Conservation (phyloP, 35 echinoderm and acorn worm species). For the Stichopus chloronotus region DNA sequence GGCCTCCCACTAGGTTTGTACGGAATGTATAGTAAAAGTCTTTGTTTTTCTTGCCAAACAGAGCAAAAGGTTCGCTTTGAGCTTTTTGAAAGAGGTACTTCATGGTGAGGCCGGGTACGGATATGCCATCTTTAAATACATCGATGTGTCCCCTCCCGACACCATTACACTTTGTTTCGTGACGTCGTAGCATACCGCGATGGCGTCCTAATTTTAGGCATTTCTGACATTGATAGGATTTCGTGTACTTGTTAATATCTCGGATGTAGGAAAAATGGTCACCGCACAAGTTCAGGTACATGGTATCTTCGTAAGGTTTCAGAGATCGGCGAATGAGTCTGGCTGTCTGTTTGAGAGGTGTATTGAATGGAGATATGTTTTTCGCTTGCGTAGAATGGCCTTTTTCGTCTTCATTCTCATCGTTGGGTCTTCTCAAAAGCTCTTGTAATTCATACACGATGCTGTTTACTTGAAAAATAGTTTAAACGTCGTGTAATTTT, state of each 20-base stretch:
- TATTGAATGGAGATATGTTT: too few species aligned
- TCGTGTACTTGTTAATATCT: too few species aligned
- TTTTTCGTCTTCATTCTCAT: too few species aligned
- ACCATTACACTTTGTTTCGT: conserved; percentile 47
- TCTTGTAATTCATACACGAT: conserved; percentile 7
- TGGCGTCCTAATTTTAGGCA: background rate
- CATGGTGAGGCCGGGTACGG: too few species aligned
- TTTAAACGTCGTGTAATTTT: conserved; percentile 24
- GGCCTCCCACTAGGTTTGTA: conserved; percentile 56
- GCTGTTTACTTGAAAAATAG: background rate
- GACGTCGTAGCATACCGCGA: background rate
- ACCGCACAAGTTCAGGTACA: background rate
- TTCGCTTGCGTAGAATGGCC: background rate
- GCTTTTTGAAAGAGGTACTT: too few species aligned
- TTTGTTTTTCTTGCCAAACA: conserved; percentile 26
- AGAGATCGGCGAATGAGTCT: background rate
- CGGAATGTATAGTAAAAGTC: conserved; percentile 54
- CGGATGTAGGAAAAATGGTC: conserved; percentile 22
- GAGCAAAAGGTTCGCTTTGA: too few species aligned
- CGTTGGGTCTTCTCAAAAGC: background rate
- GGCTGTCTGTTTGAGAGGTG: background rate
- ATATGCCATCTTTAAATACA: conserved; percentile 67
- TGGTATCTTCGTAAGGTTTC: background rate
- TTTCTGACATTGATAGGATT: too few species aligned
- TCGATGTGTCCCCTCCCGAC: conserved; percentile 28